These are phyloP conservation scores for Lates japonicus DNA, from an alignment of 2,797 vertebrate species.

Conservation along the genomic window DNA sequence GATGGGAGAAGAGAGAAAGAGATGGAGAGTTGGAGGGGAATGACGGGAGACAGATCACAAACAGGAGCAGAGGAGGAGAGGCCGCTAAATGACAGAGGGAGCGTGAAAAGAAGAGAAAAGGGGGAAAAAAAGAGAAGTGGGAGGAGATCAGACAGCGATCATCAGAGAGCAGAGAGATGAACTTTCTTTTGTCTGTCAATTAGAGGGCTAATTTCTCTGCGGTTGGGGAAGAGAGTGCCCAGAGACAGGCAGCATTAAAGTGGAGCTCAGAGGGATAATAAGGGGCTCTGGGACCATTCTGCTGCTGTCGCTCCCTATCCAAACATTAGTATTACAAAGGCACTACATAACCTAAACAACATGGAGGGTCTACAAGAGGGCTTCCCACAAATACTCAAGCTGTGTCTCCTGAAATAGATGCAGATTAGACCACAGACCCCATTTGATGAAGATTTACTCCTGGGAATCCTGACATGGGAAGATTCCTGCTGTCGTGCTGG, in stretches of 20 bases:
- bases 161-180: constrained; percentile 42
- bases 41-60: constrained; percentile 55
- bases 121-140: neutral
- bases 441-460: constrained; percentile 35
- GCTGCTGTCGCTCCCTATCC: constrained; percentile 32
- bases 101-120: constrained; percentile 16
- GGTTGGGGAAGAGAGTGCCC: constrained; percentile 43
- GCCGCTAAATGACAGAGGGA: constrained; percentile 24
- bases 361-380: constrained; percentile 39
- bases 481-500: constrained; percentile 31
- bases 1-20: neutral
- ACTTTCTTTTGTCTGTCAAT: constrained; percentile 65
- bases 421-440: constrained; percentile 27
- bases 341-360: constrained; percentile 43
- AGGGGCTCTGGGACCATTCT: constrained; percentile 48
- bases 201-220: constrained; percentile 61
- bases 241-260: constrained; percentile 43
- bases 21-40: constrained; percentile 36
- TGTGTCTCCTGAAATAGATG: constrained; percentile 36
- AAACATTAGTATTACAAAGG: constrained; percentile 57
- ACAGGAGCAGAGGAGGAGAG: constrained; percentile 17
- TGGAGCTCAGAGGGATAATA: constrained; percentile 59
- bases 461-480: constrained; percentile 30
- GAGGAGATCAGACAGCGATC: constrained; percentile 49
- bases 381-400: constrained; percentile 25